A percentile compares a stretch with the other conserved stretches of the same genome.
Conservation (phyloP, 1,140 invertebrate species). For the Euglossa dilemma region DNA sequence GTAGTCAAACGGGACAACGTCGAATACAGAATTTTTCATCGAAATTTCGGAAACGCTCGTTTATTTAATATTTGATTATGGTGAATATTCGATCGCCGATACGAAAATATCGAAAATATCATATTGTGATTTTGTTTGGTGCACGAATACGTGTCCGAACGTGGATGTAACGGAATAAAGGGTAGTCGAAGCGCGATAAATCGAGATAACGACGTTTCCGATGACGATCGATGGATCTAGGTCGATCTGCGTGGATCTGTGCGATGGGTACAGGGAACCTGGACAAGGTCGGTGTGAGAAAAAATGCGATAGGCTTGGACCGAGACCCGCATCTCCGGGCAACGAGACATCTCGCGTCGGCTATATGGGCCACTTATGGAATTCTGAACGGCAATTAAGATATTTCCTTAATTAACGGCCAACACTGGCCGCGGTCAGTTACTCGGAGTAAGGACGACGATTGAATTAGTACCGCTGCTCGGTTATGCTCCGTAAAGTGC, state of each 20-base stretch:
- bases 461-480: conserved; percentile 68
- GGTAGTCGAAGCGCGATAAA: background rate
- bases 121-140: too few species aligned
- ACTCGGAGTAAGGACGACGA: conserved; percentile 50
- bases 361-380: conserved; percentile 65
- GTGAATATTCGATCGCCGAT: too few species aligned
- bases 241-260: background rate
- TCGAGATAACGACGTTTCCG: background rate
- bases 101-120: too few species aligned
- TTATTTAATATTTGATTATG: too few species aligned
- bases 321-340: conserved; percentile 52
- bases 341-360: background rate
- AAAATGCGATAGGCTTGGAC: conserved; percentile 3
- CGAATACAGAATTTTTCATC: too few species aligned
- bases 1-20: too few species aligned
- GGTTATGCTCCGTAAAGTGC: conserved; percentile 65
- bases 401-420: conserved; percentile 69
- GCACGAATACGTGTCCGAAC: too few species aligned
- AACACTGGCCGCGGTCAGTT: conserved; percentile 32
- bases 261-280: background rate
- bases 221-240: background rate
- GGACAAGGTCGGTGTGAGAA: background rate
- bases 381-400: conserved; percentile 71
- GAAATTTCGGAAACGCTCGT: too few species aligned
- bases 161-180: too few species aligned